Evolutionary conservation across 2,113 vertebrate species (phyloP).

Genomic region (Myanophis thanlyinensis): DNA sequence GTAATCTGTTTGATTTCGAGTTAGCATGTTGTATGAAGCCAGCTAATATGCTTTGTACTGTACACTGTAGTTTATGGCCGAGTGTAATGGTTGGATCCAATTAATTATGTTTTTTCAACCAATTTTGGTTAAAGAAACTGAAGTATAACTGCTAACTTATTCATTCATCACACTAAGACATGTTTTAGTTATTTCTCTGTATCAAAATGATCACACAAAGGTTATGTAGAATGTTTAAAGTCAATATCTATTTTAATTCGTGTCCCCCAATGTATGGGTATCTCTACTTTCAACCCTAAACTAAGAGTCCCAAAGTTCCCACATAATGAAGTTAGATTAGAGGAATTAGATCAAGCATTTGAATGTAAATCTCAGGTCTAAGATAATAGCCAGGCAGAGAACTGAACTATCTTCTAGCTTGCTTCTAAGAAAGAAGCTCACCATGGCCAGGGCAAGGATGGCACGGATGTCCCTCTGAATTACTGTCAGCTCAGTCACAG

Average conservation of each 20-base stretch:
- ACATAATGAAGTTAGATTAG: neutral
- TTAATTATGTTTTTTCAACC: neutral
- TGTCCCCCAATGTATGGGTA: neutral
- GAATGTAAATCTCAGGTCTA: neutral
- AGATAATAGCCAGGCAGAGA: neutral
- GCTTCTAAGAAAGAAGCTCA: slow-evolving; percentile 63
- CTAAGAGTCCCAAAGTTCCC: neutral
- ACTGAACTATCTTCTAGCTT: neutral
- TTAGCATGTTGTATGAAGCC: neutral
- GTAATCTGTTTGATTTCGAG: neutral
- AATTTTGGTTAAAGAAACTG: neutral
- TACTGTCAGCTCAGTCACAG: slow-evolving; percentile 92
- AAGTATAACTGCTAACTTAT: neutral
- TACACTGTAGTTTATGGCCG: neutral
- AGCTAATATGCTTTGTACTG: neutral
- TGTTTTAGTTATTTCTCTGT: neutral
- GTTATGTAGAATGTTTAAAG: neutral
- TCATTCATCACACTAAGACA: neutral
- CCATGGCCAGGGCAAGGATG: slow-evolving; percentile 96
- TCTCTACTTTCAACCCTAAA: neutral
- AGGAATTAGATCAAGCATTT: neutral
- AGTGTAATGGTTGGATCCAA: neutral
- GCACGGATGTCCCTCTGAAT: slow-evolving; percentile 95
- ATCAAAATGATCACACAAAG: neutral
- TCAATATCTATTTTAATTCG: neutral